These are phyloP conservation scores for Hirtodrosophila trivittata DNA, from an alignment of 2,888 invertebrate genomes.

Conservation along the genomic window DNA sequence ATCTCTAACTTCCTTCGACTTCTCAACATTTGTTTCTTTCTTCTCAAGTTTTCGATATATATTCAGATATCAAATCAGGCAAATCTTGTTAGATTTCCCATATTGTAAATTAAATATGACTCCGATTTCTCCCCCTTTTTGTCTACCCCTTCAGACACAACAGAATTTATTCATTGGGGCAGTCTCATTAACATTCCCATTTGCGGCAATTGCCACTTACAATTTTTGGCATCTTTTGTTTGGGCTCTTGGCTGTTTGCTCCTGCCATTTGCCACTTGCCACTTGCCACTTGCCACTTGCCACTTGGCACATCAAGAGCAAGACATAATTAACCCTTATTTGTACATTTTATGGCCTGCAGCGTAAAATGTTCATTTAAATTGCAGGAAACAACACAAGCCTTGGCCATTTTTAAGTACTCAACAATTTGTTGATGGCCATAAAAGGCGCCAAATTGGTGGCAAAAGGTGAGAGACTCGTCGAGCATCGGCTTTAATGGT, in stretches of 20 bases:
- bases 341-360: constrained; percentile 79
- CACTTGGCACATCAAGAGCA: constrained; percentile 51
- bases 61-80: too few species aligned
- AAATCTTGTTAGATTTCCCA: too few species aligned
- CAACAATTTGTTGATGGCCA: constrained; percentile 56
- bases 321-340: constrained; percentile 82
- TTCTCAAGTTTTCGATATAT: too few species aligned
- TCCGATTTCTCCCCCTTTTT: too few species aligned
- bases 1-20: too few species aligned
- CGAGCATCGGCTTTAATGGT: constrained; percentile 44
- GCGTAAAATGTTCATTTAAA: constrained; percentile 77
- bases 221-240: constrained; percentile 53
- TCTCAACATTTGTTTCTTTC: too few species aligned
- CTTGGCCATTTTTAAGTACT: constrained; percentile 52
- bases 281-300: constrained; percentile 21
- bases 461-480: constrained; percentile 36
- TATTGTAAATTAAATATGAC: too few species aligned
- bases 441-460: constrained; percentile 40
- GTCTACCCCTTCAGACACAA: too few species aligned
- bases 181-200: constrained; percentile 58
- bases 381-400: constrained; percentile 47
- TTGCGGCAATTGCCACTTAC: constrained; percentile 47
- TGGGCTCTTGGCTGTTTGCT: too few species aligned
- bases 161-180: background rate
- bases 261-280: constrained; percentile 20